Base-by-base conservation (phyloP, 2,888 invertebrate species). In the Parapristionchus giblindavisi region DNA sequence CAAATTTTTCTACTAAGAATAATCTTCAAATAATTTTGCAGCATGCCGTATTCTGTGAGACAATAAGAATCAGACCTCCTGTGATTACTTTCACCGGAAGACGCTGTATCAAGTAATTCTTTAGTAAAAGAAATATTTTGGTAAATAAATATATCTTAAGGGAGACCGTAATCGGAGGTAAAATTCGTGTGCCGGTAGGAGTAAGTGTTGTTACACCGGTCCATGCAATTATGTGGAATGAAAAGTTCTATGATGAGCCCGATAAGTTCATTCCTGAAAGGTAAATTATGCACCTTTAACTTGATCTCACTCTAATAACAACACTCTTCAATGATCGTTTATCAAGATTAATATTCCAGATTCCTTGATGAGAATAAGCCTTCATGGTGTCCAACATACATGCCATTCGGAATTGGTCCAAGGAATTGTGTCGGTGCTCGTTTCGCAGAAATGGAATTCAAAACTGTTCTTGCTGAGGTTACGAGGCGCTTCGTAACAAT, bases 31-130 rank as follows among this genome's bases (percentile, higher is more conserved):
- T 52, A 4, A 52, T n/a, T 14, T 6, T n/a, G n/a, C 29, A 68
- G 68, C 68, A 68, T 32, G 68, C 68, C 6, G 68, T 68, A 17
- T 68, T 68, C 68, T 52, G 29, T n/a, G 68, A 68, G 29, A n/a
- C 51, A 17, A 48, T 68, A 17, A 48, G 68, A 29, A 24, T 68
- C 6, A 4, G 8, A 27, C 68, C 68, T 14, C 68, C 68, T 17
- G 68, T 68, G 32, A 27, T 32, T 3, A 68, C 68, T 43, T 68
- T 68, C 34, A 68, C 68, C 11, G 27, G 14, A 11, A 27, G 68
- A 5, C 8, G n/a, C 27, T 68, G 51, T 32, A 68, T 68, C 52
- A 68, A 63, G 58, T 58, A 14, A 52, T n/a, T n/a, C n/a, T n/a
- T n/a, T n/a, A n/a, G n/a, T n/a, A n/a, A n/a, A n/a, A n/a, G n/a